These are phyloP conservation scores for Cardiocondyla obscurior DNA, from an alignment of 1,140 invertebrate species.

Conservation along the genomic window DNA sequence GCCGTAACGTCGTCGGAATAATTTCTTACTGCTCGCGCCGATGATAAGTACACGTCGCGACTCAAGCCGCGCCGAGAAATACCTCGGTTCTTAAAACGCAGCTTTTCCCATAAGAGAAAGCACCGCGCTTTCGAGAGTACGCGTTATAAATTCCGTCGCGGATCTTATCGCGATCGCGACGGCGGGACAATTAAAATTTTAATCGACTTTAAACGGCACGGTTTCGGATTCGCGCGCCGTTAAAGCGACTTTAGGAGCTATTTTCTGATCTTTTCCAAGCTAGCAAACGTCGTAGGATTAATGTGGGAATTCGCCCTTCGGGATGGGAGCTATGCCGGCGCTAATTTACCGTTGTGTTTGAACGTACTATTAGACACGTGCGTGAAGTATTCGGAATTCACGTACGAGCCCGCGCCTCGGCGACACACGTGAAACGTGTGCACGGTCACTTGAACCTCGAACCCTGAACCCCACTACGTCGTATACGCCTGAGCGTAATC, in stretches of 20 bases:
- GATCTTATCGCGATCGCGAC: slow-evolving; percentile 28
- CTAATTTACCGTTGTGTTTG: slow-evolving; percentile 70
- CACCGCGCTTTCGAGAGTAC: background rate
- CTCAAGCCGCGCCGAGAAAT: background rate
- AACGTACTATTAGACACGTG: slow-evolving; percentile 66
- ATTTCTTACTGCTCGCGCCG: slow-evolving; percentile 13
- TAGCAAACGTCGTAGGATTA: slow-evolving; percentile 37
- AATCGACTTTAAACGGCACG: slow-evolving; percentile 28
- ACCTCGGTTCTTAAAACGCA: background rate
- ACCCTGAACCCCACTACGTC: slow-evolving; percentile 52
- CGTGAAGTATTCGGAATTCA: slow-evolving; percentile 48
- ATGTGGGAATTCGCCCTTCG: slow-evolving; percentile 46
- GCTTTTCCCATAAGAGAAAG: background rate
- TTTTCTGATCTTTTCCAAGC: too few relatives aligned
- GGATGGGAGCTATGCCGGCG: slow-evolving; percentile 56
- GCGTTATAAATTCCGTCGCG: slow-evolving; percentile 33
- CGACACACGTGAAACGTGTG: slow-evolving; percentile 57
- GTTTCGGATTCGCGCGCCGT: slow-evolving; percentile 44
- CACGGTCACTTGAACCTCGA: slow-evolving; percentile 68
- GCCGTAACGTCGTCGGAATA: background rate
- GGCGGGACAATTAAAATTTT: slow-evolving; percentile 36
- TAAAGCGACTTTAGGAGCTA: slow-evolving; percentile 43
- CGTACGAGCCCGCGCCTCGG: slow-evolving; percentile 36
- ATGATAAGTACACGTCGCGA: background rate
- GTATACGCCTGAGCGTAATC: slow-evolving; percentile 20